These are phyloP conservation scores for Caenorhabditis virilis DNA, from an alignment of 2,888 invertebrate genomes.

Conservation along the genomic window DNA sequence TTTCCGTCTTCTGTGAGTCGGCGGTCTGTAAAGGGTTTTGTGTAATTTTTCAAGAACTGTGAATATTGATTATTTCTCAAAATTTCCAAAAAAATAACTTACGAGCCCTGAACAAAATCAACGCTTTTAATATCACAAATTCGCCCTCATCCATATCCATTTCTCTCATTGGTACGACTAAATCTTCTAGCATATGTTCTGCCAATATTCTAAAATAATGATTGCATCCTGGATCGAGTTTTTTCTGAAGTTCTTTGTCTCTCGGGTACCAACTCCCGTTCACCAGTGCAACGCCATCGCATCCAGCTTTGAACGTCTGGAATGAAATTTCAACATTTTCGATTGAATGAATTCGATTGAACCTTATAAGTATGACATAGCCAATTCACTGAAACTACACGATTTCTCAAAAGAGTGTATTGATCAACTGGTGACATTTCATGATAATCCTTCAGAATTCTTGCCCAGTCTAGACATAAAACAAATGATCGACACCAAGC, in stretches of 20 bases:
- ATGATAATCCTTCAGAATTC: conserved; percentile 50
- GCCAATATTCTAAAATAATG: conserved; percentile 55
- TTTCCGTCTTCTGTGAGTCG: conserved; percentile 53
- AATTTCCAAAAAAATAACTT: conserved; percentile 11
- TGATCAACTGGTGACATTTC: conserved; percentile 49
- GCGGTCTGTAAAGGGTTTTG: conserved; percentile 37
- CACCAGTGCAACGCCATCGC: conserved; percentile 58
- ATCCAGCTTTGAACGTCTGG: conserved; percentile 50
- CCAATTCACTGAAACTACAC: conserved; percentile 60
- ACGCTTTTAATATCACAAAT: conserved; percentile 55
- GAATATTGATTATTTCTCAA: neutral
- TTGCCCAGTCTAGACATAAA: conserved; percentile 56
- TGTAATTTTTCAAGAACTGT: neutral
- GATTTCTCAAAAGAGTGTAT: conserved; percentile 52
- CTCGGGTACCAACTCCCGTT: conserved; percentile 59
- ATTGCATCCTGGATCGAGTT: conserved; percentile 56
- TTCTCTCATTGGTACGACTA: conserved; percentile 58
- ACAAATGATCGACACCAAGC: conserved; percentile 61
- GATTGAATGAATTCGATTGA: too few relatives aligned
- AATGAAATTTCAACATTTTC: conserved; percentile 2
- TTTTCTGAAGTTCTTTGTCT: conserved; percentile 52
- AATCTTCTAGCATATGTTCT: conserved; percentile 57
- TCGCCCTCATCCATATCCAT: conserved; percentile 60
- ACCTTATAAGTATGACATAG: conserved; percentile 59
- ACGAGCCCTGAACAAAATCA: conserved; percentile 56